Evolutionary conservation across 1,140 invertebrate species (phyloP), one percentile per base, ranked within the genome.

Genomic region (Apis cerana): DNA sequence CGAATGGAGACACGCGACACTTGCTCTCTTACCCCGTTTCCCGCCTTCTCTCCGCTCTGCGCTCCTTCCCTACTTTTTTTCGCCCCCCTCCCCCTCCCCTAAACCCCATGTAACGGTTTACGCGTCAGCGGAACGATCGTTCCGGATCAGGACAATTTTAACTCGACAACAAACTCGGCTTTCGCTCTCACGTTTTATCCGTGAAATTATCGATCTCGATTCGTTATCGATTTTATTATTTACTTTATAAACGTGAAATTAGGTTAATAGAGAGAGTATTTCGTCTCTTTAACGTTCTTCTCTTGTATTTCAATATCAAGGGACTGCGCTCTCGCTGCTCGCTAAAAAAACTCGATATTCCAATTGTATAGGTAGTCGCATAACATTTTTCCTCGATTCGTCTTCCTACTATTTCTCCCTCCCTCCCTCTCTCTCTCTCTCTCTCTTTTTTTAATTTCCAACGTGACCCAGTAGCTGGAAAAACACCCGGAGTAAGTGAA

Each of bases 1-100:
- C 86, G 84, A 90, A 89, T 87, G 83, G 79, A 85, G 72, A 75
- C 82, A 85, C 75, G 82, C 85, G 88, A 90, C 87, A 80, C 76
- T 86, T 87, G 86, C 81, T 78, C 86, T 72, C 52, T 59, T 79
- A 61, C 61, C n/a, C 70, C 23, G n/a, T 64, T 74, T 71, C 70
- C 64, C 52, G 17, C 13, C 23, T 67, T 56, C 56, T 62, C 67
- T 48, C 75, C 48, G 0, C n/a, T 17, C 27, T 67, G 52, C 64
- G 61, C 64, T 75, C 59, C 61, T 62, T 69, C 75, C 61, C 67
- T 21, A 80, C 59, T 64, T 74, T 85, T 58, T 70, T 61, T 81
- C 58, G 33, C 54, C 56, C 68, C 62, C 67, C 48, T 75, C 54
- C 43, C 58, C 23, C 13, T 12, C 71, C 83, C 72, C 81, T 48